Evolutionary conservation across 2,888 invertebrate species (phyloP).

Genomic region (Brenthis hecate): DNA sequence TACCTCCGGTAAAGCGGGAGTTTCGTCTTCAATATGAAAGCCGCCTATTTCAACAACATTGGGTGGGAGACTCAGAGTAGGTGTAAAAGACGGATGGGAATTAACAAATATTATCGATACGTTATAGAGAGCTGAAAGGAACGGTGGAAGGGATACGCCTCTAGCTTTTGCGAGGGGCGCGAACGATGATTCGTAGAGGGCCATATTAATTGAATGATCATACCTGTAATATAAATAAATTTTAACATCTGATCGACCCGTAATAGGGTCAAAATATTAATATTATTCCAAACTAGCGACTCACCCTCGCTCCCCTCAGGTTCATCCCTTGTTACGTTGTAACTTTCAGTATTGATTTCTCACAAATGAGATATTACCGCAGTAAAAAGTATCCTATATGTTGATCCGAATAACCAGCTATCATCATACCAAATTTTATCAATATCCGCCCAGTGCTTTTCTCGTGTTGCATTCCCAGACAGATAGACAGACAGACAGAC

Average conservation of each 20-base stretch:
- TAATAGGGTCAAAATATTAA: too few relatives aligned
- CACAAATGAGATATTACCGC: too few relatives aligned
- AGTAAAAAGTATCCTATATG: too few relatives aligned
- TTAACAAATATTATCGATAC: constrained; percentile 57
- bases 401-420: too few relatives aligned
- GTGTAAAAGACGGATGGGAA: constrained; percentile 54
- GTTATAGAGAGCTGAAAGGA: constrained; percentile 47
- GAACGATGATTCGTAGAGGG: constrained; percentile 44
- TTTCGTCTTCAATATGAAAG: constrained; percentile 56
- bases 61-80: constrained; percentile 51
- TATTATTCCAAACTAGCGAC: too few relatives aligned
- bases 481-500: too few relatives aligned
- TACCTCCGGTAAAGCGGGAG: constrained; percentile 46
- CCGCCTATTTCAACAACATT: constrained; percentile 62
- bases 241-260: too few relatives aligned
- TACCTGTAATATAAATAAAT: constrained; percentile 2
- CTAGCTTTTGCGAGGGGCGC: constrained; percentile 51
- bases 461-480: too few relatives aligned
- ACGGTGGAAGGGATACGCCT: constrained; percentile 50
- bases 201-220: constrained; percentile 27
- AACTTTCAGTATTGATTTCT: too few relatives aligned
- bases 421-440: too few relatives aligned
- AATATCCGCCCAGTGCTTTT: background rate
- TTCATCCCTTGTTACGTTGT: too few relatives aligned
- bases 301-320: too few relatives aligned